Conservation (phyloP, 2,888 invertebrate species). For the Epicampocera succincta region DNA sequence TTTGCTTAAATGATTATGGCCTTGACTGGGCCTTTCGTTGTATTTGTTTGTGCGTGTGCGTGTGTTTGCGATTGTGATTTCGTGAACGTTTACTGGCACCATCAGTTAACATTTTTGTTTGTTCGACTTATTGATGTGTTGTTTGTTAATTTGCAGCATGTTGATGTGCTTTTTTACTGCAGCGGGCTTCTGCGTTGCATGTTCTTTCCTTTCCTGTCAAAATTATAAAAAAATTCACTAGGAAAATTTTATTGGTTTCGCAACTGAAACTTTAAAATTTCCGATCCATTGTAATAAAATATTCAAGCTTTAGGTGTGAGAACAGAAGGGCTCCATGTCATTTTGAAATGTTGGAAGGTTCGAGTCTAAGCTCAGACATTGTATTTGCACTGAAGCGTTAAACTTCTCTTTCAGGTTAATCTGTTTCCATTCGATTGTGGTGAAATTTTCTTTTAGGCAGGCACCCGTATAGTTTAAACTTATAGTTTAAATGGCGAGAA, state of each 20-base stretch:
- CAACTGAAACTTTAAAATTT: no score
- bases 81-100: constrained; percentile 42
- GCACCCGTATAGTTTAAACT: no score
- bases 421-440: no score
- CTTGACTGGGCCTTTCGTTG: background rate
- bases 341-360: background rate
- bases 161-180: constrained; percentile 5
- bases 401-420: no score
- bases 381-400: no score
- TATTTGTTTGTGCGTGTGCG: background rate
- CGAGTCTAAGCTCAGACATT: background rate
- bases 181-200: background rate
- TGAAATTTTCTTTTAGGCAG: no score
- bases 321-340: no score
- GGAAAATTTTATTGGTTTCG: no score
- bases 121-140: constrained; percentile 63
- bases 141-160: constrained; percentile 55
- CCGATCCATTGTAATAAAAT: background rate
- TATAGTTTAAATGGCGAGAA: no score
- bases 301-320: no score
- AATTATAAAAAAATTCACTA: no score
- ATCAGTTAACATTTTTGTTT: constrained; percentile 58
- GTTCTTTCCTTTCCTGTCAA: background rate
- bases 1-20: constrained; percentile 5
- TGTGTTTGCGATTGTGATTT: constrained; percentile 1